Conservation (phyloP, 2,888 invertebrate genomes). For the Leptopilina drosophilae region DNA sequence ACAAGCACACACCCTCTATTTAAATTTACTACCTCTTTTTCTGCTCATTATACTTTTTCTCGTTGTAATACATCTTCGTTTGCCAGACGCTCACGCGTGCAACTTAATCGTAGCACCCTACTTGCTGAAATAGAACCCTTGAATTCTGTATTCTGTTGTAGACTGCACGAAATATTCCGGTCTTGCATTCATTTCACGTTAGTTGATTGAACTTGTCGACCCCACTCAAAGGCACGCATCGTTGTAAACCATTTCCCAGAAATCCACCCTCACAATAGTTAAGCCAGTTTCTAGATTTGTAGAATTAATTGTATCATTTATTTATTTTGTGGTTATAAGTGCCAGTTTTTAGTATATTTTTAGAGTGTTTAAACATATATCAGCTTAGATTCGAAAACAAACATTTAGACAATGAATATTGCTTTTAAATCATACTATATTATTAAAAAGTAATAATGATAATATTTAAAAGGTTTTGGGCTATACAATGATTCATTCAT, state of each 20-base stretch:
- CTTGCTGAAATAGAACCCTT: slow-evolving; percentile 30
- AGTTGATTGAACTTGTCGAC: slow-evolving; percentile 36
- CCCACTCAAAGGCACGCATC: slow-evolving; percentile 30
- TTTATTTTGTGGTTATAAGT: not conserved
- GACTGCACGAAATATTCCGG: slow-evolving; percentile 29
- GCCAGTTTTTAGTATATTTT: not conserved
- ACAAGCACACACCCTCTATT: slow-evolving; percentile 27
- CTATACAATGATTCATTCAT: no score
- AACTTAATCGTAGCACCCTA: slow-evolving; percentile 32
- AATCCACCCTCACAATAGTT: not conserved
- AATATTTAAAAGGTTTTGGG: no score
- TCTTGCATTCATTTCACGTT: slow-evolving; percentile 32
- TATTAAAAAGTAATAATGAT: no score
- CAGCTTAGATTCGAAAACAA: no score
- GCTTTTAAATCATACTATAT: no score
- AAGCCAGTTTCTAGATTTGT: not conserved
- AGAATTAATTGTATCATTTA: not conserved
- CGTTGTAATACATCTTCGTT: slow-evolving; percentile 7
- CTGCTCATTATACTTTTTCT: slow-evolving; percentile 40
- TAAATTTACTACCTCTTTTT: slow-evolving; percentile 32
- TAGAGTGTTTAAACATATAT: no score
- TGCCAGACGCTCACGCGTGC: slow-evolving; percentile 14
- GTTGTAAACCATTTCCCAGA: slow-evolving; percentile 17
- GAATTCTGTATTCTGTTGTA: slow-evolving; percentile 33
- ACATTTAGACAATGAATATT: no score